A percentile compares a stretch with the other conserved stretches of the same genome.
Conservation (phyloP, 2,113 vertebrate genomes). For the Leptodactylus fuscus region DNA sequence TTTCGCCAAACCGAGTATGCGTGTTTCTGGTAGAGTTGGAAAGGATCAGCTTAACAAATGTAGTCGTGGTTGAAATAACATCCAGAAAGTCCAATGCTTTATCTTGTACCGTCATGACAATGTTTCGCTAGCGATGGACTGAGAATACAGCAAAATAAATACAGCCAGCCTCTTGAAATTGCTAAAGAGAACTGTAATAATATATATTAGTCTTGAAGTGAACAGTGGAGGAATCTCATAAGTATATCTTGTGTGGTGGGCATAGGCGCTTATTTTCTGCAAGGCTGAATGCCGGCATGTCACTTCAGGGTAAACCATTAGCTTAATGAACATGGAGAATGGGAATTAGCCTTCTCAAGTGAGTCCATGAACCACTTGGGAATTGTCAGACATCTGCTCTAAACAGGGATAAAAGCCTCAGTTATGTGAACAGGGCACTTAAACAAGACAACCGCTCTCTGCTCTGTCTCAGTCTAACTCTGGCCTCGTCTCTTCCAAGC, state of each 20-base stretch:
- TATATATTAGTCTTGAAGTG: conserved; percentile 62
- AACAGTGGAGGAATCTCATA: conserved; percentile 32
- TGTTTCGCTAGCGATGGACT: neutral
- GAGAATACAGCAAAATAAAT: neutral
- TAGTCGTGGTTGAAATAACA: neutral
- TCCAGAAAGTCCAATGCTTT: too few species aligned
- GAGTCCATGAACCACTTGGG: conserved; percentile 51
- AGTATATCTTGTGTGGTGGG: neutral
- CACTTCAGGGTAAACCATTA: conserved; percentile 50
- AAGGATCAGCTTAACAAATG: neutral
- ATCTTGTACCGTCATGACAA: neutral
- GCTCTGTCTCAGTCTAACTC: conserved; percentile 43
- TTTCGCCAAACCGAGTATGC: neutral
- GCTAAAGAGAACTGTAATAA: conserved; percentile 61
- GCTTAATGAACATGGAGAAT: conserved; percentile 57
- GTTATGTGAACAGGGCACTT: conserved; percentile 51
- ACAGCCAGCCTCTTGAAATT: neutral
- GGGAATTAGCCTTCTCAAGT: conserved; percentile 43
- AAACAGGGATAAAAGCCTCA: conserved; percentile 56
- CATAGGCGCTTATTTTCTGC: conserved; percentile 20
- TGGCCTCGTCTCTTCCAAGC: conserved; percentile 45
- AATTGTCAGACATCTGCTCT: conserved; percentile 59
- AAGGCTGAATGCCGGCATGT: conserved; percentile 29
- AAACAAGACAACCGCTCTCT: conserved; percentile 53
- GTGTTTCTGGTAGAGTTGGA: neutral